Base-by-base conservation (phyloP, 1,140 invertebrate genomes). In the Atta texana region DNA sequence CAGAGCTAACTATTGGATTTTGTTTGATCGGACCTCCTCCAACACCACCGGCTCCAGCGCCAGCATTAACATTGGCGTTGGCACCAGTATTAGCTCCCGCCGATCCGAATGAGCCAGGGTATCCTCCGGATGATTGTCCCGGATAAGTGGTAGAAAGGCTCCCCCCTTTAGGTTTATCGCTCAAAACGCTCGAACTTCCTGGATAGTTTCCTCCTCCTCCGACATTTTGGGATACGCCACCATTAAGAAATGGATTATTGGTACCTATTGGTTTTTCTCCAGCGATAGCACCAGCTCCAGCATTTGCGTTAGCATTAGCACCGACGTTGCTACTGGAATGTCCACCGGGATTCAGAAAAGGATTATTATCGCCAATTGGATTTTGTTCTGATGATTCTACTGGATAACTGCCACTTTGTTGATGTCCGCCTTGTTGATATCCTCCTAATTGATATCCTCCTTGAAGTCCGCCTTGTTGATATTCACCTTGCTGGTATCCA, bases 261-360 rank as follows among this genome's bases (percentile, higher is more conserved):
- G 10, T 5, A 16, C 75, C 75, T 12, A 80, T 61, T 21, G n/a
- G 18, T 31, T 24, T 7, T n/a, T 49, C 28, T 61, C 53, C 78
- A 2, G 16, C 18, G 2, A 39, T 51, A 16, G 12, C 63, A 66
- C 57, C 57, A 14, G 64, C 61, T 12, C 34, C 86, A 12, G 85
- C 88, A 21, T 91, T 91, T 7, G 86, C 85, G 64, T 64, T 86
- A 3, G 89, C 89, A 63, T 86, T 85, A 44, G 78, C 84, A 71
- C 77, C 80, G 12, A 74, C 74, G 31, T 76, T 89, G 18, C 31
- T 61, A 16, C 39, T 66, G 14, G 53, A 55, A 21, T 34, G 68
- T 0, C 49, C 64, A 28, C 44, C 53, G 2, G 64, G n/a, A n/a
- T 4, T 34, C 0, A 89, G 21, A 61, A 91, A 90, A 2, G 78